phyloP scores from a whole-genome alignment of 2,113 vertebrate genomes.

The Ageneiosus marmoratus region DNA sequence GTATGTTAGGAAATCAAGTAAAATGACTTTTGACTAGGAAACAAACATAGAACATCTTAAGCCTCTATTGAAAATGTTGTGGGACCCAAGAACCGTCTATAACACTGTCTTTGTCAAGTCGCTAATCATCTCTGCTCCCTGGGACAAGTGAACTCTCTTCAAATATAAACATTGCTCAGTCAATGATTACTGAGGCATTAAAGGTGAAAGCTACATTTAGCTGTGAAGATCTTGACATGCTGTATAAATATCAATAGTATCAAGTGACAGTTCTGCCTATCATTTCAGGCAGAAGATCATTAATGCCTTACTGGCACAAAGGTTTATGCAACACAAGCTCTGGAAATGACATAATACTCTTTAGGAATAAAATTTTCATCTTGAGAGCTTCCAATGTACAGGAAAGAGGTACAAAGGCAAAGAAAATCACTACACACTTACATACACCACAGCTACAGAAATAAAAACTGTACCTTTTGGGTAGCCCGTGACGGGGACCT shows the following conservation, averaged over 20 bases:
- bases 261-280: neutral
- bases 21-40: neutral
- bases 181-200: slow-evolving; percentile 5
- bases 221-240: neutral
- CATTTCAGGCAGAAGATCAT: neutral
- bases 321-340: neutral
- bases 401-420: neutral
- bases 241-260: neutral
- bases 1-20: neutral
- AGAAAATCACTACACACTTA: neutral
- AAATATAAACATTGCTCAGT: neutral
- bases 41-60: neutral
- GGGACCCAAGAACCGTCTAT: neutral
- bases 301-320: neutral
- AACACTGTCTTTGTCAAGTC: neutral
- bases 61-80: neutral
- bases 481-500: slow-evolving; percentile 74
- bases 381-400: neutral
- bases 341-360: neutral
- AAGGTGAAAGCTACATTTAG: neutral
- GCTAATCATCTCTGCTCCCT: neutral
- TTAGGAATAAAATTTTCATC: neutral
- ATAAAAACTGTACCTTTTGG: slow-evolving; percentile 77
- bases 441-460: neutral
- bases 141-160: neutral